These are phyloP conservation scores for Saguinus imperator DNA, from an alignment of 2,113 vertebrate genomes.

Conservation along the genomic window DNA sequence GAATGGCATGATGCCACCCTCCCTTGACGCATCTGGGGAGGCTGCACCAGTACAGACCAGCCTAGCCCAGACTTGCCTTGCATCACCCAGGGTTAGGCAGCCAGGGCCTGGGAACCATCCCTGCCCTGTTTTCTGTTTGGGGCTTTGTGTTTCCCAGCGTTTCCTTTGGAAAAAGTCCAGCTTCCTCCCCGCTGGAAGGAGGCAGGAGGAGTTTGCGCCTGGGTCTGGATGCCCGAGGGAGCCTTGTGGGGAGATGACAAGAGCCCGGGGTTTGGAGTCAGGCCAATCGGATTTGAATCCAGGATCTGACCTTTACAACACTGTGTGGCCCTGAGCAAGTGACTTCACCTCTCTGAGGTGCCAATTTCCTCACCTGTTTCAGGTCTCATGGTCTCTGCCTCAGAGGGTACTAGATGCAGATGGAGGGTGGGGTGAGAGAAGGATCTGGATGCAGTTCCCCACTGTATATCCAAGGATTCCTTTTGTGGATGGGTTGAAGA, in stretches of 20 bases:
- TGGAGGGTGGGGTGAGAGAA: background rate
- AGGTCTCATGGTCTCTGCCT: background rate
- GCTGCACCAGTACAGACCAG: background rate
- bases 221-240: conserved; percentile 46
- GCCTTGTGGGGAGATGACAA: conserved; percentile 51
- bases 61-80: background rate
- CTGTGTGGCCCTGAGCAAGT: conserved; percentile 15
- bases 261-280: conserved; percentile 40
- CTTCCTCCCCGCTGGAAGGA: conserved; percentile 68
- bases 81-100: background rate
- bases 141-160: conserved; percentile 70
- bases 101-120: conserved; percentile 54
- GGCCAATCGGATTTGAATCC: conserved; percentile 37
- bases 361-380: background rate
- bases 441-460: background rate
- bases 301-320: conserved; percentile 1
- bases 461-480: background rate
- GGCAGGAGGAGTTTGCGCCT: background rate
- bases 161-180: conserved; percentile 75
- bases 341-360: conserved; percentile 48
- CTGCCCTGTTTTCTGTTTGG: conserved; percentile 68
- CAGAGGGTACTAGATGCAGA: background rate
- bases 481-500: background rate
- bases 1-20: background rate
- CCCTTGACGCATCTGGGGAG: background rate